Evolutionary conservation across 2,888 invertebrate species (phyloP).

Genomic region (Ligdia adustata): DNA sequence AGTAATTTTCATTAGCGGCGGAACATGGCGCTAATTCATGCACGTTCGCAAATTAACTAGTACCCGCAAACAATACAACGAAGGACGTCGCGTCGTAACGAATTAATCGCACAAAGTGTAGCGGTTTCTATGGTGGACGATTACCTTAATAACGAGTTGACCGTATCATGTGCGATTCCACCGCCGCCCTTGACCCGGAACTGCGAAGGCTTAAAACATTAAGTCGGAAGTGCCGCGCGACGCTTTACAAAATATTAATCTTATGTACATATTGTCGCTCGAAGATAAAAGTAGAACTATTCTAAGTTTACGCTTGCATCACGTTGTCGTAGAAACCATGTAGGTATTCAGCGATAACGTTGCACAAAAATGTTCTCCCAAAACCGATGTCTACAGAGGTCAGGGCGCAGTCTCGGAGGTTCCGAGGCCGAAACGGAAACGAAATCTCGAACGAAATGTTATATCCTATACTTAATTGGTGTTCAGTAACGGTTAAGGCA

Average conservation of each 20-base stretch:
- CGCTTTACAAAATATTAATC: conserved; percentile 79
- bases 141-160: conserved; percentile 31
- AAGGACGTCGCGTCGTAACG: conserved; percentile 12
- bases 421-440: conserved; percentile 2
- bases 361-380: conserved; percentile 15
- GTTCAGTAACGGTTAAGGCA: conserved; percentile 34
- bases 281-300: conserved; percentile 77
- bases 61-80: conserved; percentile 5
- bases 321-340: conserved; percentile 30
- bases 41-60: conserved; percentile 9
- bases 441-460: conserved; percentile 18
- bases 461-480: conserved; percentile 39
- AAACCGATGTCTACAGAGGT: conserved; percentile 6
- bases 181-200: conserved; percentile 32
- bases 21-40: conserved; percentile 5
- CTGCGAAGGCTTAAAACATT: conserved; percentile 38
- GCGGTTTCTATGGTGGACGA: conserved; percentile 35
- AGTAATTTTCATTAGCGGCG: not conserved
- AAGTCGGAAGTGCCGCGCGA: conserved; percentile 59
- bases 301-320: conserved; percentile 51
- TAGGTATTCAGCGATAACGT: conserved; percentile 13
- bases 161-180: conserved; percentile 33
- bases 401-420: not conserved
- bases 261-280: conserved; percentile 85
- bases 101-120: conserved; percentile 15